Percentiles rank a stretch among this genome's conserved stretches.
Evolutionary conservation across 2,113 vertebrate genomes (phyloP).

Genomic region (Sebastes schlegelii): DNA sequence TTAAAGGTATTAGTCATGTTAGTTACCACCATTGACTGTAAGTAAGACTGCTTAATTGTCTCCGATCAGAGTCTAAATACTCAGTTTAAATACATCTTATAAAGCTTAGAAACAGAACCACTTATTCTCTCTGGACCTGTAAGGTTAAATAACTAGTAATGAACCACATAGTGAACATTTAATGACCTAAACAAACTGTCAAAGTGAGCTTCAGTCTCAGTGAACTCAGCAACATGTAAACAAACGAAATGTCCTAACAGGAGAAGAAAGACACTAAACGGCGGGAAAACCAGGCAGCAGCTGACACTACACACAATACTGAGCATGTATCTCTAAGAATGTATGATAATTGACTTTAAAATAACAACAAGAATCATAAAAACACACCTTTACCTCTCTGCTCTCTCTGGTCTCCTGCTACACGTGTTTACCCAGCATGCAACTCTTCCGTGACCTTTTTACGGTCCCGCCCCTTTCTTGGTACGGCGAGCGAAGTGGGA

Average conservation of each 20-base stretch:
- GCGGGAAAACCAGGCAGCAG: not conserved
- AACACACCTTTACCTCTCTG: no score
- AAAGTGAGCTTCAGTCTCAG: not conserved
- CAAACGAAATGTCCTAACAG: not conserved
- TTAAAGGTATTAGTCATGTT: not conserved
- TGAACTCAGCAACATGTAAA: constrained; percentile 11
- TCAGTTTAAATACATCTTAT: no score
- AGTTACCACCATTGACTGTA: no score
- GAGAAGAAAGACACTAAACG: not conserved
- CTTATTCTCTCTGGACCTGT: no score
- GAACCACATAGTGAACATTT: no score
- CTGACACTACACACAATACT: no score
- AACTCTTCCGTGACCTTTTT: not conserved
- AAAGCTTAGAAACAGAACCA: no score
- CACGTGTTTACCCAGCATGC: constrained; percentile 83
- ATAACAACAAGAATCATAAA: not conserved
- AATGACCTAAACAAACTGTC: not conserved
- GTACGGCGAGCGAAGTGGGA: constrained; percentile 55
- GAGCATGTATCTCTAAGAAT: accelerated
- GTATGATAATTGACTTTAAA: not conserved
- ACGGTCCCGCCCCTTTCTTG: constrained; percentile 2
- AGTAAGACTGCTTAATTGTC: no score
- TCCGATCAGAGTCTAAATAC: no score
- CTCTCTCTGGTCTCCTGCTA: accelerated
- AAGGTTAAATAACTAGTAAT: no score